Evolutionary conservation across 1,140 invertebrate genomes (phyloP), one percentile per base, ranked within the genome.

Genomic region (Gonatopus flavifemur): DNA sequence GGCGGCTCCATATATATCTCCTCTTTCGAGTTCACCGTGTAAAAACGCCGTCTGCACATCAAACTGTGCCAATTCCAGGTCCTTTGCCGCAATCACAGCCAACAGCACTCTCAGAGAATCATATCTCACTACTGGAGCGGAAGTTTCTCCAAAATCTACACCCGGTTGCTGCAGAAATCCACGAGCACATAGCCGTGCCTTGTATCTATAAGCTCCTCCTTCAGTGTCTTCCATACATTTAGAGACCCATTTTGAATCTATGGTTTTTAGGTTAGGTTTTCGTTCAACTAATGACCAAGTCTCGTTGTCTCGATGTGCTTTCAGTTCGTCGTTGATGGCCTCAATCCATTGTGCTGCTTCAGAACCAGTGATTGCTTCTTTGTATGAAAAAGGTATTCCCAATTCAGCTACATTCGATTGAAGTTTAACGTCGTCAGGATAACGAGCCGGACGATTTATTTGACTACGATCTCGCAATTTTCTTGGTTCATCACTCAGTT

Each of bases 171-270:
- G 67, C 20, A n/a, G 38, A 44, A 52, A 67, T 1, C 68, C 64
- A 32, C 43, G 33, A 7, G 63, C 58, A 8, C 69, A 66, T 1
- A 70, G 46, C 10, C 68, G 20, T 9, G 31, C 49, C 25, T 28
- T 28, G 25, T 6, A 55, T 39, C 58, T 52, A 37, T 45, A 22
- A 52, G 36, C 55, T n/a, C 55, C 58, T 46, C 61, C 59, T 24
- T 55, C 61, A 60, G 50, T 30, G 45, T 65, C 49, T 32, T 61
- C 44, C 38, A 62, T 67, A 16, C 67, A 49, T 8, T 57, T 44
- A 28, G 67, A 69, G 3, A 67, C 59, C 61, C 65, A 67, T 55
- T 62, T 67, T 28, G 55, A 59, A 18, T 41, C 42, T 4, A 67
- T 66, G 5, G 49, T 9, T 44, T 58, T 66, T 3, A 38, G 43